Evolutionary conservation across 2,113 vertebrate genomes (phyloP).

Genomic region (Paracanthobrama guichenoti): DNA sequence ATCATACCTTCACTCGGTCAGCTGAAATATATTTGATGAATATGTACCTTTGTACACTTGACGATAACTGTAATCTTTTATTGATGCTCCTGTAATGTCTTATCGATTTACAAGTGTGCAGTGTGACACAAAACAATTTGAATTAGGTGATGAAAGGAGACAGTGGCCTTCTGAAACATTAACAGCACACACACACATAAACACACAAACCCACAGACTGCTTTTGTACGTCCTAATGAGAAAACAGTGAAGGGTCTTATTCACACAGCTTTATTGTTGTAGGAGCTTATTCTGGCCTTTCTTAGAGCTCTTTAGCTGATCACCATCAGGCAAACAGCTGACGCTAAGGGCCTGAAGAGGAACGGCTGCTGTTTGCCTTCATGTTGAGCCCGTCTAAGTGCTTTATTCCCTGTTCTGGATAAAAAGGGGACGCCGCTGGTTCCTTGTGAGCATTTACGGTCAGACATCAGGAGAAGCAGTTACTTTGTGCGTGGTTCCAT

Average conservation of each 20-base stretch:
- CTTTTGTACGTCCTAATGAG: slow-evolving; percentile 53
- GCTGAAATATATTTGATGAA: neutral
- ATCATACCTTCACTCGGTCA: neutral
- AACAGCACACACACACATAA: slow-evolving; percentile 34
- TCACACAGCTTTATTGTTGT: slow-evolving; percentile 75
- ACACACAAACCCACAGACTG: slow-evolving; percentile 38
- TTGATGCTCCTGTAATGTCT: slow-evolving; percentile 28
- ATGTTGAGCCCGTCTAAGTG: slow-evolving; percentile 54
- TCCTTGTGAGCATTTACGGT: neutral
- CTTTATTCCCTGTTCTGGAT: slow-evolving; percentile 41
- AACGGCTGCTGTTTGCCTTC: slow-evolving; percentile 63
- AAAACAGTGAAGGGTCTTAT: slow-evolving; percentile 68
- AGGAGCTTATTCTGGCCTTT: slow-evolving; percentile 75
- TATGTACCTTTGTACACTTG: slow-evolving; percentile 1
- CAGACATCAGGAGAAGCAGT: slow-evolving; percentile 13
- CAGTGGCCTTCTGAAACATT: neutral
- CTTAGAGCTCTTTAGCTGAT: slow-evolving; percentile 83
- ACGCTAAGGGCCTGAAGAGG: slow-evolving; percentile 78
- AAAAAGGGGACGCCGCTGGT: slow-evolving; percentile 12
- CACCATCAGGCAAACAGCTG: slow-evolving; percentile 87
- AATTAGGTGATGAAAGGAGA: slow-evolving; percentile 31
- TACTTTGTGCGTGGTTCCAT: neutral
- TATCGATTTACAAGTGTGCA: slow-evolving; percentile 28
- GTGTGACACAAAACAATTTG: slow-evolving; percentile 28
- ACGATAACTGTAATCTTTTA: slow-evolving; percentile 37